These are phyloP conservation scores for Xyrichtys novacula DNA, from an alignment of 2,797 vertebrate genomes.

Conservation along the genomic window DNA sequence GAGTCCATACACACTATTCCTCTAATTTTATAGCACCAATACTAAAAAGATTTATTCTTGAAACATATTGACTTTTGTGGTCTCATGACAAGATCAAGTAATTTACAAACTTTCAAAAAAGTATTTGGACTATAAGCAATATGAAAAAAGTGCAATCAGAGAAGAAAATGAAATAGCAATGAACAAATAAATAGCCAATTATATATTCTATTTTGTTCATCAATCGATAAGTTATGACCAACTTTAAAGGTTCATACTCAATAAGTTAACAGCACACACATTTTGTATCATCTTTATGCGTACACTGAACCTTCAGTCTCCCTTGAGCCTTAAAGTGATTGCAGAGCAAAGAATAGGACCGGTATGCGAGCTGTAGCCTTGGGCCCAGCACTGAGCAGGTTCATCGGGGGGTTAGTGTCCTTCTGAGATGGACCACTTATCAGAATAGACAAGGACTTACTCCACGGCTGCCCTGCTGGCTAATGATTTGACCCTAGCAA, in stretches of 20 bases:
- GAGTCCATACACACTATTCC: neutral
- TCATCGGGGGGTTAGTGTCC: conserved; percentile 63
- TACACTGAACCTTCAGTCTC: neutral
- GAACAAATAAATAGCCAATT: too few species aligned
- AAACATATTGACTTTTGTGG: conserved; percentile 14
- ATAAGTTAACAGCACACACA: neutral
- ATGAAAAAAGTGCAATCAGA: neutral
- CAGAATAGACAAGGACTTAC: conserved; percentile 69
- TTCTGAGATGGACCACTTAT: conserved; percentile 66
- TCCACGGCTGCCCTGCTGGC: conserved; percentile 43
- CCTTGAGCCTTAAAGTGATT: conserved; percentile 18
- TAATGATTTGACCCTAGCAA: conserved; percentile 66
- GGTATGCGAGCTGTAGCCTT: conserved; percentile 44
- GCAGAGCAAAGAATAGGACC: conserved; percentile 22
- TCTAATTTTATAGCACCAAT: conserved; percentile 12
- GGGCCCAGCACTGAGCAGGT: conserved; percentile 55
- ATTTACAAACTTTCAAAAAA: conserved; percentile 8
- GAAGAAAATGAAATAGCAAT: neutral
- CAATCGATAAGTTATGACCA: neutral
- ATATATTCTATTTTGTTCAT: too few species aligned
- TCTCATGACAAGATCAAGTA: conserved; percentile 7
- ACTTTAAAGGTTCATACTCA: neutral
- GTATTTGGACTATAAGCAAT: neutral
- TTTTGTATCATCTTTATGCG: conserved; percentile 4
- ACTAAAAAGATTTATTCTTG: conserved; percentile 9